Conservation (phyloP, 2,888 invertebrate species). For the Netelia virgata region DNA sequence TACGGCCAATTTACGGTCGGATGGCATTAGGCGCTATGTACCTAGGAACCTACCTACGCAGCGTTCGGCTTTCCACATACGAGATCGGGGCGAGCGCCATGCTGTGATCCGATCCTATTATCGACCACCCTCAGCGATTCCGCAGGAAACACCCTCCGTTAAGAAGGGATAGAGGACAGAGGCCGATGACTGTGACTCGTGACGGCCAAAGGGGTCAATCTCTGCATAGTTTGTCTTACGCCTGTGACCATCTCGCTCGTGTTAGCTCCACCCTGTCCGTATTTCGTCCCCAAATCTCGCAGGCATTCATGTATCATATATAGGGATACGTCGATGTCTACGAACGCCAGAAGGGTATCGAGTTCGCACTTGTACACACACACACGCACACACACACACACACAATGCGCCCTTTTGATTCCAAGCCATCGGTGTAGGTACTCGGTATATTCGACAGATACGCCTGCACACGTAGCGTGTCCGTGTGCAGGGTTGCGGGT, state of each 20-base stretch:
- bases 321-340: background rate
- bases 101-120: background rate
- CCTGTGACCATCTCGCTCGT: background rate
- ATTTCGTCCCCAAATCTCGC: background rate
- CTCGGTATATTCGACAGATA: background rate
- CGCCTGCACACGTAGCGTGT: background rate
- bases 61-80: conserved; percentile 8
- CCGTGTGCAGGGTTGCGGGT: background rate
- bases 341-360: background rate
- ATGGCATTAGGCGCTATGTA: conserved; percentile 80
- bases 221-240: background rate
- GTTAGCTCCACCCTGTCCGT: background rate
- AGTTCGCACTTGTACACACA: background rate
- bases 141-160: no score
- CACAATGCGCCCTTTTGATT: background rate
- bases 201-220: background rate
- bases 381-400: background rate
- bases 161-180: no score
- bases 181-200: no score
- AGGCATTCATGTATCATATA: background rate
- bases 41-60: background rate
- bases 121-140: background rate
- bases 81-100: background rate
- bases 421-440: background rate
- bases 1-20: conserved; percentile 80